phyloP scores from a whole-genome alignment of 2,888 invertebrate species.

The Merodon equestris region DNA sequence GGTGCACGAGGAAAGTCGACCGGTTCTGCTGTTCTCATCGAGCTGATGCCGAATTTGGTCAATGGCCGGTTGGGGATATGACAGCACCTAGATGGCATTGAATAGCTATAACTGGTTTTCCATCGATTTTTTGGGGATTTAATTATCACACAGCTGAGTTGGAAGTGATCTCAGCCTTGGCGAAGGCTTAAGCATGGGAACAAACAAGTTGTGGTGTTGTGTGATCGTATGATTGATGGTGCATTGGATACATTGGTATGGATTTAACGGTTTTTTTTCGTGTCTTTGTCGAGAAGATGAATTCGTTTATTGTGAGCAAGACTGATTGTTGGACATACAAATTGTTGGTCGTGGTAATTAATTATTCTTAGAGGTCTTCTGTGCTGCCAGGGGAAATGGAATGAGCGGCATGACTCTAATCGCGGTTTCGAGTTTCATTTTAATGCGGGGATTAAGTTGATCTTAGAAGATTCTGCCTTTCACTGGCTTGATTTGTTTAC shows the following conservation, averaged over 20 bases:
- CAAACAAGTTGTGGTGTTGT: conserved; percentile 33
- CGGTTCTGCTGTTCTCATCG: conserved; percentile 12
- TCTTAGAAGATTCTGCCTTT: too few relatives aligned
- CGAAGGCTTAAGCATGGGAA: conserved; percentile 45
- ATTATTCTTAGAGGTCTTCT: conserved; percentile 17
- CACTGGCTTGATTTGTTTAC: too few relatives aligned
- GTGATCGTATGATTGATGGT: conserved; percentile 48
- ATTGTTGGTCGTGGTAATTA: conserved; percentile 21
- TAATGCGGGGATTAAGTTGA: too few relatives aligned
- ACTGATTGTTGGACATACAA: conserved; percentile 23
- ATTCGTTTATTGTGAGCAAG: conserved; percentile 5
- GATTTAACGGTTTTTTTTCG: conserved; percentile 25
- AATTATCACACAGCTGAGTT: conserved; percentile 30
- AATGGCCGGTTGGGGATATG: conserved; percentile 15
- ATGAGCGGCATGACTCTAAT: too few relatives aligned
- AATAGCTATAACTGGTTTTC: conserved; percentile 47
- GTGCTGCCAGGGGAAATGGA: neutral
- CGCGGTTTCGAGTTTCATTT: too few relatives aligned
- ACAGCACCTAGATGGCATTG: conserved; percentile 30
- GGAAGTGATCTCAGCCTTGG: conserved; percentile 49
- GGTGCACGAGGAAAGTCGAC: conserved; percentile 36
- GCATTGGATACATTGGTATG: conserved; percentile 23
- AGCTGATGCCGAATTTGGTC: conserved; percentile 42
- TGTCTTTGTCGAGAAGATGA: neutral
- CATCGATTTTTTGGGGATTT: conserved; percentile 16